These are phyloP conservation scores for Endotricha flammealis DNA, from an alignment of 2,888 invertebrate genomes.

Conservation along the genomic window DNA sequence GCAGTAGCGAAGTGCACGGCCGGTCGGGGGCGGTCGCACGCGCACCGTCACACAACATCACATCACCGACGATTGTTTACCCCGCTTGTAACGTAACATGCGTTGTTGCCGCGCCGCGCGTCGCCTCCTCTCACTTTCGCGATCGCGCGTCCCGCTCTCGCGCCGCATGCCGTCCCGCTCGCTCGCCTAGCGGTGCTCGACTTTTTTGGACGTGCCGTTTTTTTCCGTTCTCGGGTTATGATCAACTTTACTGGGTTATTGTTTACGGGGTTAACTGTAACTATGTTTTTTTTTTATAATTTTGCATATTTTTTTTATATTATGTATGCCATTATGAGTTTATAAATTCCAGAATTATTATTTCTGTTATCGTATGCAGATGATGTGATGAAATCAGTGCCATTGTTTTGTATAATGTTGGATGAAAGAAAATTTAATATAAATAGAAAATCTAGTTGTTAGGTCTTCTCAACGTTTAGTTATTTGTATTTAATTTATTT, in stretches of 20 bases:
- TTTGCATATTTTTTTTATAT: no score
- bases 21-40: constrained; percentile 60
- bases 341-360: no score
- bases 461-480: no score
- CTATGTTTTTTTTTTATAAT: constrained; percentile 17
- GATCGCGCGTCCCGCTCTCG: constrained; percentile 42
- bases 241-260: constrained; percentile 55
- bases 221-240: constrained; percentile 63
- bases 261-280: constrained; percentile 44
- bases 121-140: constrained; percentile 77
- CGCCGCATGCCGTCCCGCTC: constrained; percentile 45
- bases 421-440: no score
- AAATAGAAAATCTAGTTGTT: no score
- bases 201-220: constrained; percentile 73
- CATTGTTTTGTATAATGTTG: no score
- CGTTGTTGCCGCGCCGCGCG: constrained; percentile 64
- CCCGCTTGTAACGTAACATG: constrained; percentile 69
- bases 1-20: constrained; percentile 66
- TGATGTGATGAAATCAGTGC: no score
- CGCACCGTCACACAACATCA: constrained; percentile 56
- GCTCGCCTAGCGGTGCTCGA: constrained; percentile 70
- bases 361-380: no score
- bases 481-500: no score
- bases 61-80: constrained; percentile 70
- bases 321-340: no score